Evolutionary conservation across 2,888 invertebrate genomes (phyloP).

Genomic region (Cetonia aurata): DNA sequence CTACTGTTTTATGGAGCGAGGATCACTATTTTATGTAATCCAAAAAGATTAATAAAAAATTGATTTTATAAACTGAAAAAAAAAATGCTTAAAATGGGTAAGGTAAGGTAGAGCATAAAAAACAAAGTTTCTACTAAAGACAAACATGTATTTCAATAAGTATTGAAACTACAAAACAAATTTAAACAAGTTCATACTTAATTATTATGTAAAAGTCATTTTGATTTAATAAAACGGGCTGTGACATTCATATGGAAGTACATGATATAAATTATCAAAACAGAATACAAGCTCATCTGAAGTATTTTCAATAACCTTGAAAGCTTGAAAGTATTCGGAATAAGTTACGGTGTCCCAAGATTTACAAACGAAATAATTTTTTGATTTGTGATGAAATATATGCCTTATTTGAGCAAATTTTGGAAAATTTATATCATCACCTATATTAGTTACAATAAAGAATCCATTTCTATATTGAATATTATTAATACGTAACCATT

Average conservation of each 20-base stretch:
- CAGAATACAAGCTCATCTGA: neutral
- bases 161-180: neutral
- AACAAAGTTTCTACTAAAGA: too few relatives aligned
- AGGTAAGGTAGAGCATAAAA: too few relatives aligned
- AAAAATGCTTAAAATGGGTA: too few relatives aligned
- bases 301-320: slow-evolving; percentile 7
- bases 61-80: too few relatives aligned
- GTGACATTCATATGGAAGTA: neutral
- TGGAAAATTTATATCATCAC: slow-evolving; percentile 5
- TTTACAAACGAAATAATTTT: neutral
- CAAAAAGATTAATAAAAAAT: too few relatives aligned
- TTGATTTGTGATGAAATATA: neutral
- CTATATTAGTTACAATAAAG: slow-evolving; percentile 2
- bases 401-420: neutral
- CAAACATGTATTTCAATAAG: slow-evolving; percentile 34
- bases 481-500: slow-evolving; percentile 8
- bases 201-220: neutral
- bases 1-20: too few relatives aligned
- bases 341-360: neutral
- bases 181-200: neutral
- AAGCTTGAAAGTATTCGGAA: neutral
- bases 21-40: too few relatives aligned
- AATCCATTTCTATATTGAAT: neutral
- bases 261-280: neutral
- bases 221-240: slow-evolving; percentile 1